Evolutionary conservation across 2,797 vertebrate genomes (phyloP).

Genomic region (Mus spretus): DNA sequence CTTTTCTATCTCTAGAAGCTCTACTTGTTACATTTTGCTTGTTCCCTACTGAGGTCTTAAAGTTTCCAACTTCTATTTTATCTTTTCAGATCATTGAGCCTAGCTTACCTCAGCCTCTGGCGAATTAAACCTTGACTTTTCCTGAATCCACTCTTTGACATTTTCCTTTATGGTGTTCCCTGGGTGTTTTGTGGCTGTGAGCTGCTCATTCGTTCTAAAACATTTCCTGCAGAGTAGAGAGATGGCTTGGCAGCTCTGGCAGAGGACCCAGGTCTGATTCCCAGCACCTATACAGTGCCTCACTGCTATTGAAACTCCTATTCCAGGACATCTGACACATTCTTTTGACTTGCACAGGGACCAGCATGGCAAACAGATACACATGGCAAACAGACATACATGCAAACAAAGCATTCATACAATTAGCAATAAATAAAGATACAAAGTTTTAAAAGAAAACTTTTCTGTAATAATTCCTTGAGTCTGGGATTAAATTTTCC

Average conservation of each 20-base stretch:
- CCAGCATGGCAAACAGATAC: neutral
- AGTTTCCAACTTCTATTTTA: slow-evolving; percentile 18
- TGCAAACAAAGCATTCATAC: neutral
- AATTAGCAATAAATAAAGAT: neutral
- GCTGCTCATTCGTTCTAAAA: neutral
- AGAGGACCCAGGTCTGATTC: neutral
- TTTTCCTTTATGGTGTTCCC: neutral
- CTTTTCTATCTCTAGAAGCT: slow-evolving; percentile 26
- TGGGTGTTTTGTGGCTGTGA: neutral
- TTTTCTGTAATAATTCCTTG: slow-evolving; percentile 36
- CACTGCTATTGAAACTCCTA: neutral
- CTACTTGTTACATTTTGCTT: neutral
- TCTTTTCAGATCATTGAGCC: neutral
- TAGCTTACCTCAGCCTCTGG: neutral
- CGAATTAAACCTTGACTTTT: slow-evolving; percentile 11
- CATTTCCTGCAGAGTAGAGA: neutral
- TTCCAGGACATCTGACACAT: neutral
- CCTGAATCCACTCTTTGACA: neutral
- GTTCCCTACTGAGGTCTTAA: slow-evolving; percentile 31
- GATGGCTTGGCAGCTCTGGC: neutral
- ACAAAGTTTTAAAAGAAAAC: neutral
- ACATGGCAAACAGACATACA: neutral
- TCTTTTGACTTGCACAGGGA: neutral
- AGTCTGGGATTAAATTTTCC: neutral
- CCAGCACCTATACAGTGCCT: neutral